phyloP scores from a whole-genome alignment of 1,140 invertebrate species.

The Caerostris darwini region DNA sequence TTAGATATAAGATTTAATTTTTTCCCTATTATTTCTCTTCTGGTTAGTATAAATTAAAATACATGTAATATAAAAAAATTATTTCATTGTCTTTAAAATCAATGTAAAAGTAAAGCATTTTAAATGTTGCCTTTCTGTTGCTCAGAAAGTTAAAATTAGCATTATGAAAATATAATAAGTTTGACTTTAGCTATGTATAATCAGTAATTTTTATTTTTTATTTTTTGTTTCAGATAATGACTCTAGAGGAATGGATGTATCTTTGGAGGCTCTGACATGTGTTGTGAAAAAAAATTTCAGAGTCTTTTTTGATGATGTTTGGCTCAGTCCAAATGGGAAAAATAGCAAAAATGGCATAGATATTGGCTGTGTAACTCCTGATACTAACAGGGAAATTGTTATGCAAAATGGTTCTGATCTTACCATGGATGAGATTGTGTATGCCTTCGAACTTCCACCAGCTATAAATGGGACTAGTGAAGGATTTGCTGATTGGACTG shows the following conservation, averaged over 20 bases:
- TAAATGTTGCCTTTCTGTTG: not conserved
- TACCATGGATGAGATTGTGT: not conserved
- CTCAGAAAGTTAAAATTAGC: not conserved
- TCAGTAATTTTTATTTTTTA: not conserved
- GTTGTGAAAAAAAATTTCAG: not conserved
- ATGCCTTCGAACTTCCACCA: not conserved
- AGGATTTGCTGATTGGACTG: not conserved
- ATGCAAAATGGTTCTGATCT: not conserved
- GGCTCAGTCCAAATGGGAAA: not conserved
- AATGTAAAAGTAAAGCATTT: not conserved
- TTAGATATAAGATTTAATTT: too few relatives aligned
- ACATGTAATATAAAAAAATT: too few relatives aligned
- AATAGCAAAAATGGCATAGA: not conserved
- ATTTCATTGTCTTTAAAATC: not conserved
- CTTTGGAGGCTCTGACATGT: not conserved
- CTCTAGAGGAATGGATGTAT: not conserved
- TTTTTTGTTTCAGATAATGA: not conserved
- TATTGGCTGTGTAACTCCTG: not conserved
- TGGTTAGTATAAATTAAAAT: too few relatives aligned
- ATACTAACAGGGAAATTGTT: not conserved
- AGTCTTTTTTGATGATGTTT: not conserved
- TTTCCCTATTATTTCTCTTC: too few relatives aligned
- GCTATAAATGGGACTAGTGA: not conserved
- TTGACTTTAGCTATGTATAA: not conserved
- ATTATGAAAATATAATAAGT: not conserved